Conservation (phyloP, 2,113 vertebrate species). For the Strix aluco region DNA sequence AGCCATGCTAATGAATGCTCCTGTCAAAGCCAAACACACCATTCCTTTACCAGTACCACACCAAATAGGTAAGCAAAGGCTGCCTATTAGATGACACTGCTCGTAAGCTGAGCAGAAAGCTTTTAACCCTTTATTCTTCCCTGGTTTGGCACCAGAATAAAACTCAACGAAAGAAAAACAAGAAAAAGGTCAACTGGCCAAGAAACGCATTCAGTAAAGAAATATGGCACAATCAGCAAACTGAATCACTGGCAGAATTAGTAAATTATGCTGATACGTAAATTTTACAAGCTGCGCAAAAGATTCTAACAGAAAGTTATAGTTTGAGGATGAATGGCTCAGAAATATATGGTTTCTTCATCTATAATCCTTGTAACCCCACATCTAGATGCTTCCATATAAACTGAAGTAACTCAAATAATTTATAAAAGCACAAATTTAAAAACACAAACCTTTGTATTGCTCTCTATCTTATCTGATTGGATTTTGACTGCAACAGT, state of each 20-base stretch:
- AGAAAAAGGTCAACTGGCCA: not conserved
- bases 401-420: not conserved
- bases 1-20: not conserved
- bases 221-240: not conserved
- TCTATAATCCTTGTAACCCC: not conserved
- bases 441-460: conserved; percentile 85
- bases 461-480: conserved; percentile 88
- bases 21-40: not conserved
- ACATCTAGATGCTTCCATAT: not conserved
- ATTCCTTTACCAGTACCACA: not conserved
- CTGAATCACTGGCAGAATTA: not conserved
- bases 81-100: not conserved
- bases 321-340: not conserved
- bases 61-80: not conserved
- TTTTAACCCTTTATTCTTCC: not conserved
- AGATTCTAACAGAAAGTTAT: not conserved
- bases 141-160: not conserved
- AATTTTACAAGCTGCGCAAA: not conserved
- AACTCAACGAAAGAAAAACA: not conserved
- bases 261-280: not conserved
- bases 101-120: not conserved
- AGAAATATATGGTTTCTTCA: not conserved
- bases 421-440: not conserved
- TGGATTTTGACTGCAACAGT: conserved; percentile 92
- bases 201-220: not conserved